Evolutionary conservation across 2,113 vertebrate genomes (phyloP).

Genomic region (Struthio camelus): DNA sequence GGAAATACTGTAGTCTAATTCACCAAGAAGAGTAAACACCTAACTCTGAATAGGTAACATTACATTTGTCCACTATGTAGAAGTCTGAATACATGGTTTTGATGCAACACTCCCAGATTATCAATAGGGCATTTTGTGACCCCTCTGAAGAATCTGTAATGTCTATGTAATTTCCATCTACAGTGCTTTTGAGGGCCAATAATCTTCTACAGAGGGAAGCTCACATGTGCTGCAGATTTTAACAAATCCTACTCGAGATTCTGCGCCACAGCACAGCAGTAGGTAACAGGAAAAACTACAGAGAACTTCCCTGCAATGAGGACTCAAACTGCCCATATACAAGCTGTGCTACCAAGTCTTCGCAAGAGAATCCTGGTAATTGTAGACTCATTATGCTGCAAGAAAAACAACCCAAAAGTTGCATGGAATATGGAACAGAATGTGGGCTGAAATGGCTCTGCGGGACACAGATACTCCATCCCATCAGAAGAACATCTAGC

Average conservation of each 20-base stretch:
- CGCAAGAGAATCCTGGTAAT: background rate
- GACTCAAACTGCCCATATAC: background rate
- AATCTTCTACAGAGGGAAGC: background rate
- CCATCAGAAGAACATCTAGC: background rate
- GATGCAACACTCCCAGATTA: background rate
- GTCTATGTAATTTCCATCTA: background rate
- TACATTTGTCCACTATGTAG: background rate
- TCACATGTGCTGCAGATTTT: background rate
- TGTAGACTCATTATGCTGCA: background rate
- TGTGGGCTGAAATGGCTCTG: too few relatives aligned
- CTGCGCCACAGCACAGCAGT: rapidly evolving
- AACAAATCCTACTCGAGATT: background rate
- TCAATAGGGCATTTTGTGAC: background rate
- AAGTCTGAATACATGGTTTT: background rate
- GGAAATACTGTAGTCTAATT: background rate
- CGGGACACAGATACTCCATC: rapidly evolving
- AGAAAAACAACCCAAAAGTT: background rate
- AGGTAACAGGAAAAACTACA: rapidly evolving
- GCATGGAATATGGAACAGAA: background rate
- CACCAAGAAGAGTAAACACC: background rate
- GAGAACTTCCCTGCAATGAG: background rate
- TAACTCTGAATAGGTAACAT: background rate
- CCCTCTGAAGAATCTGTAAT: background rate
- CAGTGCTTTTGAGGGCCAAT: background rate
- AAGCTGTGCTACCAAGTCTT: background rate